These are phyloP conservation scores for Stenurella melanura DNA, from an alignment of 2,888 invertebrate species.

Conservation along the genomic window DNA sequence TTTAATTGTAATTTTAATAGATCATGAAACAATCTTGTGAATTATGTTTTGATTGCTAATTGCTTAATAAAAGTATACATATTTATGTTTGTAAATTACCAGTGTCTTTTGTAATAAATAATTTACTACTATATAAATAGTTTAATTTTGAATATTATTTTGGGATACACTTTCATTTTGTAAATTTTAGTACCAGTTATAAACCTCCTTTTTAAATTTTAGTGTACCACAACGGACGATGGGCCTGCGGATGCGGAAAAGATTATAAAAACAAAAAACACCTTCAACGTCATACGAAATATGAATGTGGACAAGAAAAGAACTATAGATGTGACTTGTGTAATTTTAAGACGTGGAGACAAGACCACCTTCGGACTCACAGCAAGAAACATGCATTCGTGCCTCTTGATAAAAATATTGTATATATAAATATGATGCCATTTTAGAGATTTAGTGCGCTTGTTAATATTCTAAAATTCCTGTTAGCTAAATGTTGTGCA, in stretches of 20 bases:
- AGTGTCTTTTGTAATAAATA: too few species aligned
- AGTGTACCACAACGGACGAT: not conserved
- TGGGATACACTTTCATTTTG: not conserved
- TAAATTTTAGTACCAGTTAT: not conserved
- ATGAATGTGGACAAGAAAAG: constrained; percentile 77
- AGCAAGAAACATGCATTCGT: constrained; percentile 20
- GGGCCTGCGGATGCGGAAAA: constrained; percentile 27
- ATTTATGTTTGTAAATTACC: too few species aligned
- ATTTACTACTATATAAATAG: too few species aligned
- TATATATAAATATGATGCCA: too few species aligned
- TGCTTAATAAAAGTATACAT: not conserved
- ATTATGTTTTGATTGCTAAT: not conserved
- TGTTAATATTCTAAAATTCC: too few species aligned
- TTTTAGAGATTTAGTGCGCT: too few species aligned
- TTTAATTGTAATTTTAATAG: too few species aligned
- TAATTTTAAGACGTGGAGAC: not conserved
- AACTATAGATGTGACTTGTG: constrained; percentile 57
- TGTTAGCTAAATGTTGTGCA: too few species aligned
- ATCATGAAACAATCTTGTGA: too few species aligned
- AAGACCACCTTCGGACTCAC: constrained; percentile 25
- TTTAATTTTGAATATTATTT: not conserved
- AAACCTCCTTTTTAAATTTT: constrained; percentile 7
- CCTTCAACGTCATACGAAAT: constrained; percentile 66
- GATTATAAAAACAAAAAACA: constrained; percentile 41
- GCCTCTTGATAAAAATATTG: too few species aligned